Conservation (phyloP, 2,113 vertebrate species). For the Gallinago paraguaiae region DNA sequence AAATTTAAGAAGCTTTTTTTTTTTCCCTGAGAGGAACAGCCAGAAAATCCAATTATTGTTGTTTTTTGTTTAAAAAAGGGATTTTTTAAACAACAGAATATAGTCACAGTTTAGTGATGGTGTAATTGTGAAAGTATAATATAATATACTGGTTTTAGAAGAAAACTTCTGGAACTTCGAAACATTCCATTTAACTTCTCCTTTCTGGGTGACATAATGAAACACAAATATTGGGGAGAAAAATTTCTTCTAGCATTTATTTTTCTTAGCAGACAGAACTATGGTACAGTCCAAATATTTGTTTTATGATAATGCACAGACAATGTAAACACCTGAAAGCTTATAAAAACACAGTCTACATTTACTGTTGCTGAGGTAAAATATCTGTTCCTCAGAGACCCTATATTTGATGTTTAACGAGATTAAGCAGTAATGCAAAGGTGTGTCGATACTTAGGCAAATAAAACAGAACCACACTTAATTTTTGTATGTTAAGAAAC, state of each 20-base stretch:
- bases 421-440: background rate
- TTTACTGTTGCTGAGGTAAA: slow-evolving; percentile 47
- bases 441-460: background rate
- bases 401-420: slow-evolving; percentile 4
- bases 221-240: slow-evolving; percentile 30
- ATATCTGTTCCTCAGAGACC: slow-evolving; percentile 23
- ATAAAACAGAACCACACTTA: background rate
- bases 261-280: slow-evolving; percentile 46
- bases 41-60: background rate
- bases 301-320: slow-evolving; percentile 62
- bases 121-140: background rate
- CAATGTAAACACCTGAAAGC: slow-evolving; percentile 58
- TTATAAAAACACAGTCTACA: slow-evolving; percentile 41
- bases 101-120: background rate
- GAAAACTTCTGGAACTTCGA: background rate
- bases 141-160: background rate
- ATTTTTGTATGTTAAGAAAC: background rate
- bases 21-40: background rate
- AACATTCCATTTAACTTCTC: slow-evolving; percentile 11
- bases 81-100: background rate
- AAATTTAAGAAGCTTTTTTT: background rate
- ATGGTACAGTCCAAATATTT: slow-evolving; percentile 49
- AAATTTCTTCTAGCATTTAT: slow-evolving; percentile 36
- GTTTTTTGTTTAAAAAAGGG: background rate
- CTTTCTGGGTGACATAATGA: slow-evolving; percentile 27